phyloP scores from a whole-genome alignment of 2,888 invertebrate genomes.

The Diachrysia chrysitis region DNA sequence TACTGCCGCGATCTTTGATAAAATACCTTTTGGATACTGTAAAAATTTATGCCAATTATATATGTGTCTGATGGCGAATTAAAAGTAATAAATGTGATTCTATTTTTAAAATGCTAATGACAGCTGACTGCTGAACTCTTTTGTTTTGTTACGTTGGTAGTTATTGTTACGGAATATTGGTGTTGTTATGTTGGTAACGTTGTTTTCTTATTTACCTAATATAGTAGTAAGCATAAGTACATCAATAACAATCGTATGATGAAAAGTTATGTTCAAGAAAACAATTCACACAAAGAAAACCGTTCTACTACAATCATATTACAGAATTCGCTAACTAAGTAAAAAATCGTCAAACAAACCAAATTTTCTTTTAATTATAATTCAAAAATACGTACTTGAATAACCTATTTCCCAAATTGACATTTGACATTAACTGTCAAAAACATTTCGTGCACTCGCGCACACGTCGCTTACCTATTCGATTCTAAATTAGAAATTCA shows the following conservation, averaged over 20 bases:
- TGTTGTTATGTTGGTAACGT: background rate
- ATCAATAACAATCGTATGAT: too few relatives aligned
- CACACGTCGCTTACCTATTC: conserved; percentile 20
- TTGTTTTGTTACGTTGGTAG: conserved; percentile 2
- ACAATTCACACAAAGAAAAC: too few relatives aligned
- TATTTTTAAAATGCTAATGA: conserved; percentile 5
- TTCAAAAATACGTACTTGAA: background rate
- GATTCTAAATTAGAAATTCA: conserved; percentile 20
- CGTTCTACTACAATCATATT: too few relatives aligned
- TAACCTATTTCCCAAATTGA: conserved; percentile 21
- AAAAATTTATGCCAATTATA: background rate
- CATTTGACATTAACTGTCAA: conserved; percentile 44
- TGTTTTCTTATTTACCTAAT: background rate
- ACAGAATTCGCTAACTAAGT: too few relatives aligned
- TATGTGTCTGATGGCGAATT: background rate
- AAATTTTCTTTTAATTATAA: too few relatives aligned
- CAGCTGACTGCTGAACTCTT: background rate
- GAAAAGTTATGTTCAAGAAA: too few relatives aligned
- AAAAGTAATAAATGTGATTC: conserved; percentile 1
- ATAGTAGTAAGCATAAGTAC: background rate
- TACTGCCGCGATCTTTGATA: conserved; percentile 49
- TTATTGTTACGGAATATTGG: background rate
- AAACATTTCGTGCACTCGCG: conserved; percentile 1
- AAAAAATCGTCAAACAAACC: too few relatives aligned
- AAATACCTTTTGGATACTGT: background rate